Conservation (phyloP, 2,113 vertebrate genomes). For the Mirounga angustirostris region DNA sequence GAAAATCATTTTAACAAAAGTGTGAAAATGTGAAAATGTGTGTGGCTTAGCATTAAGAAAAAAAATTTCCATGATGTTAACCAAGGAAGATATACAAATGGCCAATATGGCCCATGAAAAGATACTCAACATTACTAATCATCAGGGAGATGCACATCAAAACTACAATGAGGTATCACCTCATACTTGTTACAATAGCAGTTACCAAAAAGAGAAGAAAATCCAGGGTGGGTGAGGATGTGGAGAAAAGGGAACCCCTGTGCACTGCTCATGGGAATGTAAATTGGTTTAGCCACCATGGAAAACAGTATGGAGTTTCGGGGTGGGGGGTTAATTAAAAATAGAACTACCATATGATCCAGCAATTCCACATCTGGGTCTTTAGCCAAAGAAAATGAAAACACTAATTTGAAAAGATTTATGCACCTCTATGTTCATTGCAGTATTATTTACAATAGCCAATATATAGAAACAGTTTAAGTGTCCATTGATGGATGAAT, state of each 20-base stretch:
- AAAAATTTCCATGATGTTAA: neutral
- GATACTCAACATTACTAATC: neutral
- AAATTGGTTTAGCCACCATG: neutral
- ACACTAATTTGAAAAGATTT: neutral
- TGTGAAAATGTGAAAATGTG: neutral
- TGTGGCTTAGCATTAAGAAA: constrained; percentile 16
- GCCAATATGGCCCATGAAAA: neutral
- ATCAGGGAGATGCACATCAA: neutral
- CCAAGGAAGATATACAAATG: neutral
- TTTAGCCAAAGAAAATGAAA: neutral
- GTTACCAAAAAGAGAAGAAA: neutral
- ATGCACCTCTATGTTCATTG: neutral
- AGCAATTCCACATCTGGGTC: neutral
- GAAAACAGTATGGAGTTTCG: neutral
- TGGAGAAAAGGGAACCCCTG: neutral
- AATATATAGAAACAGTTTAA: neutral
- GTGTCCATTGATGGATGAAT: neutral
- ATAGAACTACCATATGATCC: neutral
- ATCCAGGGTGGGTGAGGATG: neutral
- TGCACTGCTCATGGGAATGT: neutral
- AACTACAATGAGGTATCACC: neutral
- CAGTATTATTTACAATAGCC: neutral
- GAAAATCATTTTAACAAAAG: neutral
- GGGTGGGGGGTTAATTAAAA: neutral
- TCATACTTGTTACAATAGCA: neutral